These are phyloP conservation scores for Otolemur crassicaudatus DNA, from an alignment of 2,797 vertebrate species.

Conservation along the genomic window DNA sequence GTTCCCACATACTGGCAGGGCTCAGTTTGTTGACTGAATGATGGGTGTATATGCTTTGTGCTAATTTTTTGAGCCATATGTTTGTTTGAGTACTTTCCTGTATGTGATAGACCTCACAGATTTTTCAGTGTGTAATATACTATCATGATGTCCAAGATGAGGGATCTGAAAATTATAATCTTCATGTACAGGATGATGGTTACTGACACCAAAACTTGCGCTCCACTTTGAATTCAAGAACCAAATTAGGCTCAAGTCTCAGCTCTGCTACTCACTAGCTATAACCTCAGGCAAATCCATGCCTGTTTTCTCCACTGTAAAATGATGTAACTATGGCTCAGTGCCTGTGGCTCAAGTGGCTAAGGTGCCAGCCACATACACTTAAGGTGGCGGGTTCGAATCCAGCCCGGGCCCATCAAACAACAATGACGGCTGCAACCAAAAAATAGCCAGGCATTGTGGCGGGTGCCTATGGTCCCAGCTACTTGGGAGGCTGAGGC, in stretches of 20 bases:
- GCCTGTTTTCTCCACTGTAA: conserved; percentile 27
- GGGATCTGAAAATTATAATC: background rate
- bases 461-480: too few relatives aligned
- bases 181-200: background rate
- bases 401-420: too few relatives aligned
- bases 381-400: too few relatives aligned
- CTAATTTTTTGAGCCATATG: background rate
- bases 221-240: background rate
- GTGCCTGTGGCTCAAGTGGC: too few relatives aligned
- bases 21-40: background rate
- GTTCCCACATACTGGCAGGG: background rate
- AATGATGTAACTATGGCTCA: background rate
- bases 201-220: background rate
- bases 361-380: too few relatives aligned
- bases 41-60: background rate
- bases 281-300: background rate
- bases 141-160: background rate
- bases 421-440: too few relatives aligned
- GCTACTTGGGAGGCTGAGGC: too few relatives aligned
- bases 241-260: background rate
- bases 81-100: background rate
- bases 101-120: background rate
- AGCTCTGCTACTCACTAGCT: background rate
- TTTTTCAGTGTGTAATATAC: background rate
- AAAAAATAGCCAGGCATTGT: too few relatives aligned